Percentiles rank a stretch among this genome's conserved stretches.
phyloP scores from a whole-genome alignment of 2,797 vertebrate genomes.

The Natrix natrix region DNA sequence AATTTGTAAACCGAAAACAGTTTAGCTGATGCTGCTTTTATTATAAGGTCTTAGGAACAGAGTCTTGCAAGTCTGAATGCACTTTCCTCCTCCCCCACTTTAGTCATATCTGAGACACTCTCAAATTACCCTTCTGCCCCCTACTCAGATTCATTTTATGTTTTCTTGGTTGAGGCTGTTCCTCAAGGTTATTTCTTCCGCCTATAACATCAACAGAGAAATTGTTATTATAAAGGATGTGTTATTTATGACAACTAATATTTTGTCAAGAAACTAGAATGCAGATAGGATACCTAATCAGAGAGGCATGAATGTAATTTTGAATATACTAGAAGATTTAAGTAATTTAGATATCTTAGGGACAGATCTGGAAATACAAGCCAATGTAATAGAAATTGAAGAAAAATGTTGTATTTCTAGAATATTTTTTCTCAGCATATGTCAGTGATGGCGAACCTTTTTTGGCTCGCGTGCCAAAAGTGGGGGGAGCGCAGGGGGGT shows the following conservation, averaged over 20 bases:
- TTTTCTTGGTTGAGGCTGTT: not conserved
- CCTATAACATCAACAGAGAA: not conserved
- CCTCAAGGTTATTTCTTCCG: not conserved
- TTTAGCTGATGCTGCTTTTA: not conserved
- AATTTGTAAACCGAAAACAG: not conserved
- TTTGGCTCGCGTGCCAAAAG: too few relatives aligned
- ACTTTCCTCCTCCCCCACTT: not conserved
- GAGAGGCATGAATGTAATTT: not conserved
- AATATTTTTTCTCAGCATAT: not conserved
- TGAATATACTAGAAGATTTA: not conserved
- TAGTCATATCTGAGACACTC: not conserved
- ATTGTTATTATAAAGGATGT: not conserved
- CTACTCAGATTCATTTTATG: not conserved
- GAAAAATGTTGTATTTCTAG: not conserved
- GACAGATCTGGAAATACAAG: not conserved
- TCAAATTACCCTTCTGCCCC: not conserved
- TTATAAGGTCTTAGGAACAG: not conserved
- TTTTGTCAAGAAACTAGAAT: not conserved
- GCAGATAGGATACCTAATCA: not conserved
- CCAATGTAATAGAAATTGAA: not conserved
- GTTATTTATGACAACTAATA: not conserved
- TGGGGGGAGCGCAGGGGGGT: too few relatives aligned
- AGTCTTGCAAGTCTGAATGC: not conserved
- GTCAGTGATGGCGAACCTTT: too few relatives aligned
- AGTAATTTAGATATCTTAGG: not conserved